Evolutionary conservation across 2,113 vertebrate genomes (phyloP).

Genomic region (Sclerurus mexicanus): DNA sequence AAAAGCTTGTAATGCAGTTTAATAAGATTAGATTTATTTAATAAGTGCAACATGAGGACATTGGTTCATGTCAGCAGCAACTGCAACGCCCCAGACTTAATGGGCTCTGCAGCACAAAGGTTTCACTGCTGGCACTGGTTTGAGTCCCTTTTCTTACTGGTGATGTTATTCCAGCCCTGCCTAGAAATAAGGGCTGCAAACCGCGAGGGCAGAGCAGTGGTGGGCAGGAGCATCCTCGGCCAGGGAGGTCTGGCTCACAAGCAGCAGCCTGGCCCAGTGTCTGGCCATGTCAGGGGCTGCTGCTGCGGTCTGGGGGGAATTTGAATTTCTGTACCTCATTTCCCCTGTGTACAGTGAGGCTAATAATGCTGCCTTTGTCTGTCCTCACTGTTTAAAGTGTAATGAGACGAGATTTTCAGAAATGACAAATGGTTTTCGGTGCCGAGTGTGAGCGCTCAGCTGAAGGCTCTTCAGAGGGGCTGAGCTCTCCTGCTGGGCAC

Average conservation of each 20-base stretch:
- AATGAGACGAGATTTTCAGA: conserved; percentile 34
- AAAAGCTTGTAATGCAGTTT: conserved; percentile 40
- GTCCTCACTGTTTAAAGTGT: not conserved
- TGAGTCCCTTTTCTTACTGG: not conserved
- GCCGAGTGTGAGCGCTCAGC: not conserved
- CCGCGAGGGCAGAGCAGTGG: not conserved
- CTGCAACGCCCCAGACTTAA: not conserved
- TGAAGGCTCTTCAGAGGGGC: not conserved
- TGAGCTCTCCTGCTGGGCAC: not conserved
- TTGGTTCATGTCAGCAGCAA: not conserved
- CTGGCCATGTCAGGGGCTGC: not conserved
- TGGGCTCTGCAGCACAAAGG: not conserved
- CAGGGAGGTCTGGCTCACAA: not conserved
- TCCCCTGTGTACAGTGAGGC: conserved; percentile 22
- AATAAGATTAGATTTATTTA: conserved; percentile 59
- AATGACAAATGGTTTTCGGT: not conserved
- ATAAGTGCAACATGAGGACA: conserved; percentile 7
- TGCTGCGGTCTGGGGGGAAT: not conserved
- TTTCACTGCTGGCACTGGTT: not conserved
- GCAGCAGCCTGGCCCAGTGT: not conserved
- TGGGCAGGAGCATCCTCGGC: not conserved
- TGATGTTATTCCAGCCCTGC: not conserved
- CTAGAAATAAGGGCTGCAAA: not conserved
- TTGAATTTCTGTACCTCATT: conserved; percentile 41
- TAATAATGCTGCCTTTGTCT: conserved; percentile 46